Conservation (phyloP, 2,113 vertebrate species). For the Variabilichromis moorii region DNA sequence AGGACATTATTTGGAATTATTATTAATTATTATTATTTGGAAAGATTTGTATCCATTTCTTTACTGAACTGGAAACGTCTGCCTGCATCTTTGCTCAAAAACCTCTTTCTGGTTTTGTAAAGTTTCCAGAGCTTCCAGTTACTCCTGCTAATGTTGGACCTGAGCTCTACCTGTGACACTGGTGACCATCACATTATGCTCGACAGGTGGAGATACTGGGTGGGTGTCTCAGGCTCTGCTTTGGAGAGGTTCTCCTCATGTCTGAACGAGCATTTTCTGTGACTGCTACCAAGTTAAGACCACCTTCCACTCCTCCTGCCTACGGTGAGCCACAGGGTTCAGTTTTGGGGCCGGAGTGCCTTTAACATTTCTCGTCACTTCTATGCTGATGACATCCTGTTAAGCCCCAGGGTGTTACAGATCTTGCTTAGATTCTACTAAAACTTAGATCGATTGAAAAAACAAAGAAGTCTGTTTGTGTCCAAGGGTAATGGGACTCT, state of each 20-base stretch:
- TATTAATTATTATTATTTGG: not conserved
- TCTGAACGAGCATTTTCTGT: not conserved
- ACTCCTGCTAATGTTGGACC: not conserved
- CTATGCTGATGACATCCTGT: not conserved
- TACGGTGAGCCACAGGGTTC: not conserved
- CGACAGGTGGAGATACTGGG: not conserved
- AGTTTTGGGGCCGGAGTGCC: not conserved
- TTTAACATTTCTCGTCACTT: not conserved
- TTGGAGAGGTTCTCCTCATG: not conserved
- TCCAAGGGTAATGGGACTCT: not conserved
- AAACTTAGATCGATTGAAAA: not conserved
- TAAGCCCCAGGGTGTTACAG: not conserved
- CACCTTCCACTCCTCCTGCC: not conserved
- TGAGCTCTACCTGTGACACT: not conserved
- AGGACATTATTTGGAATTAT: not conserved
- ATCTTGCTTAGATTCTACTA: not conserved
- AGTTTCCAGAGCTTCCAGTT: not conserved
- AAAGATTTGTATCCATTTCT: not conserved
- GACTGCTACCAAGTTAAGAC: fast-evolving
- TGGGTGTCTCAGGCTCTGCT: not conserved
- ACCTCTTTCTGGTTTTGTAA: not conserved
- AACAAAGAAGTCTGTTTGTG: not conserved
- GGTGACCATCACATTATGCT: not conserved
- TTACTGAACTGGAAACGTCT: not conserved
- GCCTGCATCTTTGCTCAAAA: not conserved